phyloP scores from a whole-genome alignment of 2,113 vertebrate genomes.

The Lagopus muta region DNA sequence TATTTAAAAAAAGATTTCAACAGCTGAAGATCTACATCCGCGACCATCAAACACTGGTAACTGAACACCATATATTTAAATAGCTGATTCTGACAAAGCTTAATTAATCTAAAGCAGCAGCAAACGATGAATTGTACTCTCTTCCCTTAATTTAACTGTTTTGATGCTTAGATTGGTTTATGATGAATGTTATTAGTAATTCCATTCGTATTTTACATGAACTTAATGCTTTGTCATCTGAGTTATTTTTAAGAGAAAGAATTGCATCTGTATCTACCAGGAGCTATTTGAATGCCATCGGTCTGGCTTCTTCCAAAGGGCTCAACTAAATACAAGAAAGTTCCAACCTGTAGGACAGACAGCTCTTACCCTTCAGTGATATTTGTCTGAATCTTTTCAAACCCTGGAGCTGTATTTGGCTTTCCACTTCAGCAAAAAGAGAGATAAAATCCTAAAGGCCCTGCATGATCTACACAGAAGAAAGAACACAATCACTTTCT shows the following conservation, averaged over 20 bases:
- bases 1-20: not conserved
- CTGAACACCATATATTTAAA: not conserved
- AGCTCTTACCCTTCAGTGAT: not conserved
- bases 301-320: not conserved
- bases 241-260: not conserved
- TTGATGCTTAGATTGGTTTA: not conserved
- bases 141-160: not conserved
- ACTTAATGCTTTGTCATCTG: not conserved
- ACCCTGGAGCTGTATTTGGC: too few relatives aligned
- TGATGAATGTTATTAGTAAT: not conserved
- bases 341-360: not conserved
- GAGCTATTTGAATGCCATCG: not conserved
- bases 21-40: not conserved
- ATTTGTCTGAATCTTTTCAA: not conserved
- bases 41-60: not conserved
- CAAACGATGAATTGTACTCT: not conserved
- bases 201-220: not conserved
- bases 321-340: not conserved
- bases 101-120: not conserved
- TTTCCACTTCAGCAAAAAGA: not conserved
- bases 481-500: not conserved
- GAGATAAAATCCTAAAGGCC: too few relatives aligned
- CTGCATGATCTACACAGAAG: not conserved
- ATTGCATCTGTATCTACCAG: not conserved
- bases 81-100: not conserved